phyloP scores from a whole-genome alignment of 2,113 vertebrate genomes.

The Crotalus viridis region DNA sequence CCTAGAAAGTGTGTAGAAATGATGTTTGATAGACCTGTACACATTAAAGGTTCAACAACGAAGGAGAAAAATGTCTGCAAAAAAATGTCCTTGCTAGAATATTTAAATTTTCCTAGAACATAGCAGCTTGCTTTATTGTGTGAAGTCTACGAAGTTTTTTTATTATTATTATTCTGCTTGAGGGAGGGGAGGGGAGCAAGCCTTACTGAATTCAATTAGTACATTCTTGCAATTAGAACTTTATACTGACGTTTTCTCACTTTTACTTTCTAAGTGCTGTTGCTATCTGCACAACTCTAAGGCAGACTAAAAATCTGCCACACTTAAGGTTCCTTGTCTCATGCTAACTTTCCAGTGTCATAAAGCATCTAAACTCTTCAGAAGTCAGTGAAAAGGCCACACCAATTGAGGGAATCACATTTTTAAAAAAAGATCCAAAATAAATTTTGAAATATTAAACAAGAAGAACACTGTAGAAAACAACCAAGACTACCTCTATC shows the following conservation, averaged over 20 bases:
- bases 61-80: slow-evolving; percentile 38
- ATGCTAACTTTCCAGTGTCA: slow-evolving; percentile 35
- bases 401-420: neutral
- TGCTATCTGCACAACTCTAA: slow-evolving; percentile 29
- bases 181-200: slow-evolving; percentile 7
- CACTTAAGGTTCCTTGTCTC: slow-evolving; percentile 14
- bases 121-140: slow-evolving; percentile 57
- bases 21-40: slow-evolving; percentile 22
- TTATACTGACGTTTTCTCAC: slow-evolving; percentile 56
- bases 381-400: neutral
- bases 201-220: slow-evolving; percentile 56
- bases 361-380: slow-evolving; percentile 13
- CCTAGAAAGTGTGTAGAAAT: slow-evolving; percentile 47
- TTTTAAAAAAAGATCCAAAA: neutral
- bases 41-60: slow-evolving; percentile 7
- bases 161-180: slow-evolving; percentile 18
- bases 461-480: slow-evolving; percentile 33
- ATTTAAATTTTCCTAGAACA: slow-evolving; percentile 48
- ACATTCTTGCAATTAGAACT: slow-evolving; percentile 56
- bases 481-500: slow-evolving; percentile 11
- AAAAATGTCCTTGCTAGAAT: slow-evolving; percentile 48
- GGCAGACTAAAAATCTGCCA: slow-evolving; percentile 34
- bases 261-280: slow-evolving; percentile 46
- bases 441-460: neutral
- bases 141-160: slow-evolving; percentile 55